Conservation (phyloP, 2,113 vertebrate genomes). For the Rhabdornis inornatus region DNA sequence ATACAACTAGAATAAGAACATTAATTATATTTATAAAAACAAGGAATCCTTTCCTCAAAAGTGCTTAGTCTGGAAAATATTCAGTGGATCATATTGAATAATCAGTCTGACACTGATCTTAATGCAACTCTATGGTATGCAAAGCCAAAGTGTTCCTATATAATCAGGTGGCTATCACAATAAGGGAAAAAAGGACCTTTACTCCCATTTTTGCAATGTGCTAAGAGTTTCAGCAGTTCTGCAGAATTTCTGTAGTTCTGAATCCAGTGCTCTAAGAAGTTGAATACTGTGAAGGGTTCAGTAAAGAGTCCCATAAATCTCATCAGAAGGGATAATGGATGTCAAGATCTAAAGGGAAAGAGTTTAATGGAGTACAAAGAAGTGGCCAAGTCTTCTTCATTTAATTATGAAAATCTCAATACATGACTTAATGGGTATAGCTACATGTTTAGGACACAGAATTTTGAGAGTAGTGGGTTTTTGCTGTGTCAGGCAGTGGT, state of each 20-base stretch:
- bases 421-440: background rate
- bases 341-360: background rate
- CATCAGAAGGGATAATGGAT: background rate
- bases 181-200: background rate
- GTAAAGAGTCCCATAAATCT: background rate
- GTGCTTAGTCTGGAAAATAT: background rate
- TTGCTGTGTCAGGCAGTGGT: background rate
- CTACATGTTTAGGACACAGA: background rate
- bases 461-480: background rate
- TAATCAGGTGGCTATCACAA: background rate
- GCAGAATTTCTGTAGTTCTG: background rate
- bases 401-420: background rate
- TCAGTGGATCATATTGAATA: background rate
- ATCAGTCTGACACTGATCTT: background rate
- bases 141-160: background rate
- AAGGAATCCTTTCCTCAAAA: background rate
- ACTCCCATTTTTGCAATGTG: background rate
- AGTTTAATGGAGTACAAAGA: background rate
- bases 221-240: background rate
- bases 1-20: background rate
- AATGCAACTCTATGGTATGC: fast-evolving
- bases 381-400: background rate
- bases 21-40: background rate
- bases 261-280: background rate
- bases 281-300: background rate